Base-by-base conservation (phyloP, 2,888 invertebrate genomes). In the Eumacrocentrus americanus region DNA sequence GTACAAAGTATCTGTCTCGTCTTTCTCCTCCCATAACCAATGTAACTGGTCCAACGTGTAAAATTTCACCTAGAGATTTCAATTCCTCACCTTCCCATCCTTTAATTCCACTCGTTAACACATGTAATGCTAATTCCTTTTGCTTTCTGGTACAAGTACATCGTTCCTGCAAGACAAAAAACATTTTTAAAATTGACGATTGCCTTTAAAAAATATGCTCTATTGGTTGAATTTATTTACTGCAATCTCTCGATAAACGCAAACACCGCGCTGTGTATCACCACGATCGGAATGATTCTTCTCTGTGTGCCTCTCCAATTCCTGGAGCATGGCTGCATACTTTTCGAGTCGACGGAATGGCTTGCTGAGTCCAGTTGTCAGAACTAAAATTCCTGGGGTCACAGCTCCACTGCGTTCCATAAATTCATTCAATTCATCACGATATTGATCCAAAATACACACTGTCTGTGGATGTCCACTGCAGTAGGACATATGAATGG, bases 281-380 rank as follows among this genome's bases (percentile, higher is more conserved):
- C 98, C 98, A 67, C 98, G 86, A 81, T 99, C 99, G 0, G 92
- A 89, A 81, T 99, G 97, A 67, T 91, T 91, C 80, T 96, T 96
- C 80, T 96, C 96, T 56, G 98, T 92, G 78, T 98, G 97, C 61
- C 98, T 85, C 70, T 98, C 97, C 63, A 98, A 82, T 79, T 99
- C 98, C 80, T 98, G 96, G 52, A 98, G 83, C 88, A 94, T 91
- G 2, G 91, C 91, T 1, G 95, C 92, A 82, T 98, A 99, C 81
- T 95, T 96, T 73, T 97, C 96, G 61, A 98, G 83, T 44, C 98
- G 87, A 40, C 98, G 88, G 82, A 99, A 98, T 0, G 98, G 97
- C 81, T 95, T 94, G 60, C 97, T 97, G 40, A 99, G 84, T 9
- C 95, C 94, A 11, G 95, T 92, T 1, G 98, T 96, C 63, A 98